These are phyloP conservation scores for Dicyrtomina minuta DNA, from an alignment of 2,888 invertebrate species.

Conservation along the genomic window DNA sequence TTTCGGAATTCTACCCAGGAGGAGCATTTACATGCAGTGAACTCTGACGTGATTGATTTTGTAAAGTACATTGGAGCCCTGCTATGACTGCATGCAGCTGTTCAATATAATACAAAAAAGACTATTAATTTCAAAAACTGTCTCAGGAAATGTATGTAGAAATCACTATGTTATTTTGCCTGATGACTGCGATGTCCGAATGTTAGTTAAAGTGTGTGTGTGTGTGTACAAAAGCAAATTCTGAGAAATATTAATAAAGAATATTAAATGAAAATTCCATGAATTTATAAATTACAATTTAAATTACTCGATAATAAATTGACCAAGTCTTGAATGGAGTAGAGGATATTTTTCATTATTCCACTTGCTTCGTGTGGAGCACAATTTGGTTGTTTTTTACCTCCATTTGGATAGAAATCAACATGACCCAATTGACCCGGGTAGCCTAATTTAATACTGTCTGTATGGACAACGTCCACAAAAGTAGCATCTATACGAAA, in stretches of 20 bases:
- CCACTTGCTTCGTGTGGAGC: conserved; percentile 5
- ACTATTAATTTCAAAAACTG: no score
- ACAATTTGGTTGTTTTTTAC: conserved; percentile 20
- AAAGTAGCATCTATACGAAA: conserved; percentile 19
- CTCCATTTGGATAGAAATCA: conserved; percentile 26
- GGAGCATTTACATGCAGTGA: conserved; percentile 20
- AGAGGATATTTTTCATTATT: no score
- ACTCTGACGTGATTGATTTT: conserved; percentile 17
- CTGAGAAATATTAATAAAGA: no score
- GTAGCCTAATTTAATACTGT: conserved; percentile 15
- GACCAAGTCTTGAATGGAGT: neutral
- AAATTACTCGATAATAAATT: neutral
- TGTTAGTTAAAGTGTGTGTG: no score
- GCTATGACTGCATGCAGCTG: conserved; percentile 21
- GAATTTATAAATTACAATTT: conserved; percentile 4
- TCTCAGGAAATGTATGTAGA: no score
- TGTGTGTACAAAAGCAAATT: no score
- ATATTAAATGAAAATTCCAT: no score
- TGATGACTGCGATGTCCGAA: no score
- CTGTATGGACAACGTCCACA: conserved; percentile 24
- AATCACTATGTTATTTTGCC: no score
- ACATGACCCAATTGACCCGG: conserved; percentile 27
- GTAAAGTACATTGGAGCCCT: conserved; percentile 10
- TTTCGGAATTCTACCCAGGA: conserved; percentile 14
- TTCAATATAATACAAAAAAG: no score